Evolutionary conservation across 2,888 invertebrate species (phyloP), one percentile per base, ranked within the genome.

Genomic region (Reticulitermes lucifugus): DNA sequence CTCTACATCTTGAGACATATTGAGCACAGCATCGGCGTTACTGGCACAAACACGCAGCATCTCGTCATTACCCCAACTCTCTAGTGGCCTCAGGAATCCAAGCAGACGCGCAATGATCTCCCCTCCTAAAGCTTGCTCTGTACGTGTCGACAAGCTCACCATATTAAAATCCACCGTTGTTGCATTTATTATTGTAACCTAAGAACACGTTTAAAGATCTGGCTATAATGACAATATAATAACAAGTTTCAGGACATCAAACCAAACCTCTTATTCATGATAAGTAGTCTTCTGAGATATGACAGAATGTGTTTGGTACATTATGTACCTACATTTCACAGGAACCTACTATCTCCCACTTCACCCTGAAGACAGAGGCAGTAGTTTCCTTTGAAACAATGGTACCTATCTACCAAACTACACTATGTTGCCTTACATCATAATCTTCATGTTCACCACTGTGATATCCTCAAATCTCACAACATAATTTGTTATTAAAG

Each of bases 61-160:
- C 89, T 96, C 96, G 1, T 93, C 92, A 12, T 92, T 93, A 85
- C 94, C 94, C 96, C 96, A 96, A 59, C 89, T 88, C 73, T 93
- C 93, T 0, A 97, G 95, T 14, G 97, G 96, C 87, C 97, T 94
- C 18, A 98, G 92, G 91, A 96, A 98, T 0, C 98, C 98, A 25
- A 95, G 91, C 5, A 98, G 91, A 35, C 96, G 92, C 0, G 97
- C 96, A 41, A 94, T 92, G 92, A 95, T 94, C 90, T 96, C 95
- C 22, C 96, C 97, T 6, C 94, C 94, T 7, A 93, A 91, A 0
- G 94, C 94, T 22, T 93, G 93, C 89, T 96, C 95, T 12, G 94
- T 94, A 87, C 95, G 93, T 6, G 95, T 93, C 82, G 84, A 79
- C 51, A 83, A n/a, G 46, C 82, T 83, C 43, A 86, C 80, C 77